Percentiles rank a stretch among this genome's conserved stretches.
Conservation (phyloP, 2,888 invertebrate genomes). For the Automeris io region DNA sequence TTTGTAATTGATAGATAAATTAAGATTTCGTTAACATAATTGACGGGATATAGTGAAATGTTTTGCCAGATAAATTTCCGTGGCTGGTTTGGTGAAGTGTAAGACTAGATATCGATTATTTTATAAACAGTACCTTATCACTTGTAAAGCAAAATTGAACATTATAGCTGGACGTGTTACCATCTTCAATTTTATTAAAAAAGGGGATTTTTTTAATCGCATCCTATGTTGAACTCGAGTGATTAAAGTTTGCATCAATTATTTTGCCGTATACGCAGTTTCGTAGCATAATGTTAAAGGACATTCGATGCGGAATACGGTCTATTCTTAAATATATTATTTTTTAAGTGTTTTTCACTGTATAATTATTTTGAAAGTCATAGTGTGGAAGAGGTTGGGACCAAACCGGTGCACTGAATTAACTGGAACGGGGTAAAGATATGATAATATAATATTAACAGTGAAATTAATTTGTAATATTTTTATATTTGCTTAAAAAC, state of each 20-base stretch:
- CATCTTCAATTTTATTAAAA: too few species aligned
- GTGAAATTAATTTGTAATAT: constrained; percentile 22
- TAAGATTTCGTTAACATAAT: too few species aligned
- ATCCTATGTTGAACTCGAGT: background rate
- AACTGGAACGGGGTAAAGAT: constrained; percentile 42
- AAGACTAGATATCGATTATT: background rate
- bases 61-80: constrained; percentile 6
- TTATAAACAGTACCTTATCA: background rate
- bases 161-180: too few species aligned
- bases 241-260: constrained; percentile 41
- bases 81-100: constrained; percentile 23
- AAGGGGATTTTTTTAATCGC: too few species aligned
- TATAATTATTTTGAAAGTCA: constrained; percentile 12
- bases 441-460: constrained; percentile 32
- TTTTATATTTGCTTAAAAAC: too few species aligned
- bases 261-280: constrained; percentile 62
- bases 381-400: constrained; percentile 45
- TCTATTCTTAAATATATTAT: constrained; percentile 55
- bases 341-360: constrained; percentile 20
- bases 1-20: too few species aligned
- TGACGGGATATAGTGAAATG: too few species aligned
- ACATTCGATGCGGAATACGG: constrained; percentile 64
- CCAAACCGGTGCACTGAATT: constrained; percentile 70
- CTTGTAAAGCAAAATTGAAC: background rate
- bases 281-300: constrained; percentile 45